Conservation (phyloP, 2,888 invertebrate species). For the Andrena hattorfiana region DNA sequence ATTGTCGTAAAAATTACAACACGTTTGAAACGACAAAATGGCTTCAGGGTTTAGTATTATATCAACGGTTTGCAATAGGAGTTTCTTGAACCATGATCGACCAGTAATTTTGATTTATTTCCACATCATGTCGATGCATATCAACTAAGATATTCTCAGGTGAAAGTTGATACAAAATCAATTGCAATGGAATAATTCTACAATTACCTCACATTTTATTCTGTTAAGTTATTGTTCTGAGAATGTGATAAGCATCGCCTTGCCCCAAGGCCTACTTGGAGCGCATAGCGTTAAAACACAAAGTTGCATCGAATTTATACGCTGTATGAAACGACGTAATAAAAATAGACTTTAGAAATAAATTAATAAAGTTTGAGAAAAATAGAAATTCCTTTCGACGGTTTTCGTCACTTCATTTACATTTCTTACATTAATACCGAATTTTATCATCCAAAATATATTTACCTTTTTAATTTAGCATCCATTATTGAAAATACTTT, state of each 20-base stretch:
- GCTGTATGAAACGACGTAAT: background rate
- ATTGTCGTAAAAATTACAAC: too few relatives aligned
- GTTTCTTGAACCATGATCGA: conserved; percentile 2
- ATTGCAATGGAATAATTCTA: background rate
- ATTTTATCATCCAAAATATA: too few relatives aligned
- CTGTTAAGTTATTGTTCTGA: conserved; percentile 10
- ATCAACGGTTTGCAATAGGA: conserved; percentile 1
- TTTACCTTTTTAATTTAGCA: too few relatives aligned
- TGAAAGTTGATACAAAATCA: conserved; percentile 33
- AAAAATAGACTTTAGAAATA: background rate
- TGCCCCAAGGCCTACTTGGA: background rate
- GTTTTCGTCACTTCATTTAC: background rate
- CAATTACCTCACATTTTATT: background rate
- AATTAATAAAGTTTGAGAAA: background rate
- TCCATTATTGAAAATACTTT: too few relatives aligned
- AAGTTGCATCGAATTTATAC: background rate
- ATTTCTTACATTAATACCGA: too few relatives aligned
- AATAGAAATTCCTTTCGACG: too few relatives aligned
- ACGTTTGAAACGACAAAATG: too few relatives aligned
- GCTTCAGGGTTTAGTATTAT: background rate
- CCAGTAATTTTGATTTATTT: conserved; percentile 29
- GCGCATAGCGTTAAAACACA: background rate
- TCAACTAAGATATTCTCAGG: background rate
- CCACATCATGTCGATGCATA: conserved; percentile 14
- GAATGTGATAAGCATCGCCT: conserved; percentile 1